Conservation (phyloP, 2,113 vertebrate genomes). For the Chunga burmeisteri region DNA sequence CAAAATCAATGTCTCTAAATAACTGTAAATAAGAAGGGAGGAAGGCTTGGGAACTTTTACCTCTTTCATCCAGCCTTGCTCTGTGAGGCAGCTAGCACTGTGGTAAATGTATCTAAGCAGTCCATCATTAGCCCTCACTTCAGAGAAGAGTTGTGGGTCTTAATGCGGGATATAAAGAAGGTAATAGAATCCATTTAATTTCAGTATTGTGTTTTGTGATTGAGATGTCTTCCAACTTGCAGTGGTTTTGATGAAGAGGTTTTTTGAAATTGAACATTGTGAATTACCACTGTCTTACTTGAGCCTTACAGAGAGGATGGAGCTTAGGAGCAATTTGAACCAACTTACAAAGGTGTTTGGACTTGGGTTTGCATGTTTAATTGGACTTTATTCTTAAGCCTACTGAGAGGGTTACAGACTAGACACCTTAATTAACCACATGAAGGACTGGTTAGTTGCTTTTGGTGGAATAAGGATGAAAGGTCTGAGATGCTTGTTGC, state of each 20-base stretch:
- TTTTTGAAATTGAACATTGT: background rate
- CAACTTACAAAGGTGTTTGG: background rate
- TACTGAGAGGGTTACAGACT: background rate
- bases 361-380: slow-evolving; percentile 18
- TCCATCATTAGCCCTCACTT: background rate
- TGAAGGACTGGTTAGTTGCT: background rate
- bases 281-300: background rate
- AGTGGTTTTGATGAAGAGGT: background rate
- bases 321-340: background rate
- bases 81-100: background rate
- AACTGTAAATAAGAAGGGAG: background rate
- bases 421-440: slow-evolving; percentile 22
- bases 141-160: background rate
- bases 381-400: background rate
- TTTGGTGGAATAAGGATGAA: slow-evolving; percentile 22
- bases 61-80: background rate
- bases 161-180: background rate
- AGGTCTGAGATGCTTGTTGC: slow-evolving; percentile 21
- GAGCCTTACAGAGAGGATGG: background rate
- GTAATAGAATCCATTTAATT: background rate
- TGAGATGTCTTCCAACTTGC: background rate
- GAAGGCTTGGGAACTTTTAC: background rate
- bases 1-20: background rate
- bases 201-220: accelerated
- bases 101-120: background rate